These are phyloP conservation scores for Centrocercus urophasianus DNA, from an alignment of 2,113 vertebrate genomes.

Conservation along the genomic window DNA sequence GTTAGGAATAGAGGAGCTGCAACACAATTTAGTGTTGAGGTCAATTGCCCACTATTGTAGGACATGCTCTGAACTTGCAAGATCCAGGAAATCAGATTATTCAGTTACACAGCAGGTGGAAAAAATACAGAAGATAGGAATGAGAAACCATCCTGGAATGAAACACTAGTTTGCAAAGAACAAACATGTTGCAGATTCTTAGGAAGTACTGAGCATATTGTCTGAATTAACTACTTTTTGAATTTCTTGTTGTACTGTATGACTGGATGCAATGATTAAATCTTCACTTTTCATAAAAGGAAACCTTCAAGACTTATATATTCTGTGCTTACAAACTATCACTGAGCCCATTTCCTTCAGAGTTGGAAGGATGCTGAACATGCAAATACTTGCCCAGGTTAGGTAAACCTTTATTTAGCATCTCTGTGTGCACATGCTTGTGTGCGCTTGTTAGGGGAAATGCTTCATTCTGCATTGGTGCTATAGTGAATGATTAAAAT, in stretches of 20 bases:
- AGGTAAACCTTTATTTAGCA: too few species aligned
- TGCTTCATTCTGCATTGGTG: accelerated
- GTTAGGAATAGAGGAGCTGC: not conserved
- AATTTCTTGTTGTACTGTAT: not conserved
- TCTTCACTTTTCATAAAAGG: not conserved
- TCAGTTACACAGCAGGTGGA: not conserved
- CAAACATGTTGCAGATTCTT: not conserved
- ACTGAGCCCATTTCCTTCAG: not conserved
- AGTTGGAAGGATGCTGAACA: accelerated
- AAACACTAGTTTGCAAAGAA: not conserved
- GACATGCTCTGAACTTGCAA: not conserved
- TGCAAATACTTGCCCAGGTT: accelerated
- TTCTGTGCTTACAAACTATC: accelerated
- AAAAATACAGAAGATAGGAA: not conserved
- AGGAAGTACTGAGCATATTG: not conserved
- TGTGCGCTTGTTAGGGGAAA: not conserved
- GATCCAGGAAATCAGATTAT: slow-evolving; percentile 19
- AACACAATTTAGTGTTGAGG: not conserved
- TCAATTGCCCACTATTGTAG: not conserved
- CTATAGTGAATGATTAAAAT: accelerated
- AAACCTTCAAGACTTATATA: not conserved
- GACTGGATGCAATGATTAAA: not conserved
- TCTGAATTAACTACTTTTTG: not conserved
- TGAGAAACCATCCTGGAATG: not conserved
- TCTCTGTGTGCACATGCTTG: not conserved